Conservation (phyloP, 2,113 vertebrate species). For the Hemiscyllium ocellatum region DNA sequence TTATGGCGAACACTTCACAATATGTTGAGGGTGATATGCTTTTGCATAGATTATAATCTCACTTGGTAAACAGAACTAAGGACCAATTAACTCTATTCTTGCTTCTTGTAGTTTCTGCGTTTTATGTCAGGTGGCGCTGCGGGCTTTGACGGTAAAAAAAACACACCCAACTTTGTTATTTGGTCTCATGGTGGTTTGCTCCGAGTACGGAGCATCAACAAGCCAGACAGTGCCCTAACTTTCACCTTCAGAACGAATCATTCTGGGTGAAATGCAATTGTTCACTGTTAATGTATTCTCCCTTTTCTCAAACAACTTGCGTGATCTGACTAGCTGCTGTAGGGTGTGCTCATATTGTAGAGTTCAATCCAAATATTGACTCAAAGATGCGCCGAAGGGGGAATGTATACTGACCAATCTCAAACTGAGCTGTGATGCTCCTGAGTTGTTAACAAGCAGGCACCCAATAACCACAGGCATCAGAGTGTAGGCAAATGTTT, state of each 20-base stretch:
- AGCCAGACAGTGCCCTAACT: not conserved
- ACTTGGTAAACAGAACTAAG: not conserved
- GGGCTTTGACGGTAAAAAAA: not conserved
- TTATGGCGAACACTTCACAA: not conserved
- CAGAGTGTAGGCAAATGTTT: conserved; percentile 53
- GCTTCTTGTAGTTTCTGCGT: not conserved
- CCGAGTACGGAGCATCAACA: not conserved
- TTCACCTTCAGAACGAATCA: not conserved
- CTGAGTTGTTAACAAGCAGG: not conserved
- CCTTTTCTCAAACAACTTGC: not conserved
- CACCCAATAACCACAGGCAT: conserved; percentile 3
- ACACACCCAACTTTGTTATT: not conserved
- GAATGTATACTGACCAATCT: not conserved
- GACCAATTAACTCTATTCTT: not conserved
- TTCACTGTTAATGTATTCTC: not conserved
- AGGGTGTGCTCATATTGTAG: not conserved
- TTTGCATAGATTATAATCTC: not conserved
- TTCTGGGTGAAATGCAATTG: not conserved
- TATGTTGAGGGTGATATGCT: not conserved
- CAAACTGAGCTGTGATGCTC: not conserved
- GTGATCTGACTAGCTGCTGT: not conserved
- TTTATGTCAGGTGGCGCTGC: not conserved
- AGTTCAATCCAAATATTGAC: not conserved
- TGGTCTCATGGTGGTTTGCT: not conserved
- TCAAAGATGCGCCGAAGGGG: not conserved